Base-by-base conservation (phyloP, 1,140 invertebrate species). In the Dinoponera quadriceps region DNA sequence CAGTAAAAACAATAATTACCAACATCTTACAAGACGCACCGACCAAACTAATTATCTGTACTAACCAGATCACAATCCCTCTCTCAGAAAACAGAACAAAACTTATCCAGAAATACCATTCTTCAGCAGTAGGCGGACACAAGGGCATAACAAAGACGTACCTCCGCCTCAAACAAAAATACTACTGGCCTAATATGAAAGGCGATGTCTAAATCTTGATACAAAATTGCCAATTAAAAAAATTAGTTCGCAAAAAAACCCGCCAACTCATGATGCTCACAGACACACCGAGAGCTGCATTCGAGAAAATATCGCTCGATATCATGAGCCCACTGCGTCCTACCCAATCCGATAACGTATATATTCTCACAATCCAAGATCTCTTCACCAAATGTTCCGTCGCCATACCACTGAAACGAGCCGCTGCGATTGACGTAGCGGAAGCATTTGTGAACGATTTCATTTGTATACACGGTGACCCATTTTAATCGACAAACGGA, bases 321-420 rank as follows among this genome's bases (percentile, higher is more conserved):
- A n/a, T 71, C 0, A 16, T 71, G 29, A 25, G 22, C 1, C 48
- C 44, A 1, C 9, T 69, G 5, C 3, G 51, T 2, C 55, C 1
- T 1, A 27, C 68, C 1, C 18, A 13, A 0, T 18, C 14, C 4
- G 7, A 9, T 7, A 18, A 69, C 5, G 33, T 1, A 0, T 57
- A 72, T 13, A 51, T 72, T 13, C 7, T 38, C 0, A 72, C 54
- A 0, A 57, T 72, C 1, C 71, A 83, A 11, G 44, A 73, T 0
- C 13, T 74, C 0, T 13, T 74, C 3, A 83, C 81, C 0, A 83
- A 83, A 38, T 75, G 20, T 18, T 38, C 27, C 2, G 3, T 82
- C 13, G 22, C 18, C 1, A n/a, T n/a, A 0, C 51, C 54, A 0
- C 1, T 59, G 0, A 0, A 4, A 5, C 16, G 13, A 16, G 33